Percentiles rank a stretch among this genome's conserved stretches.
These are phyloP conservation scores for Noctua pronuba DNA, from an alignment of 2,888 invertebrate genomes.

Conservation along the genomic window DNA sequence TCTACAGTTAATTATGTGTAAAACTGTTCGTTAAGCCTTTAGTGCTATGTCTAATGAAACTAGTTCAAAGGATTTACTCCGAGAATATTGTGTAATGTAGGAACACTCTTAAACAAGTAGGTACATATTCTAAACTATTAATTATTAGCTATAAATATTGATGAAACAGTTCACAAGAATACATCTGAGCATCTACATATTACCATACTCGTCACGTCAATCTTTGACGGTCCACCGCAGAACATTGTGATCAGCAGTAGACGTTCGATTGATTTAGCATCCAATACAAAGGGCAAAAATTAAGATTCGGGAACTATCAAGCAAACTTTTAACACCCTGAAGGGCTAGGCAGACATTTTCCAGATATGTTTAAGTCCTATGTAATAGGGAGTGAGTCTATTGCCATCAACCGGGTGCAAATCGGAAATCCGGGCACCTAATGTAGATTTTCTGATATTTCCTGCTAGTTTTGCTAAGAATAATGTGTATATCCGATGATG, in stretches of 20 bases:
- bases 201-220: not conserved
- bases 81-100: not conserved
- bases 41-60: constrained; percentile 15
- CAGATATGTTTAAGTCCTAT: no score
- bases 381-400: not conserved
- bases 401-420: not conserved
- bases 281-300: not conserved
- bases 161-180: not conserved
- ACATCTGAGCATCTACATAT: not conserved
- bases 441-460: not conserved
- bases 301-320: not conserved
- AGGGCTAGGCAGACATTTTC: no score
- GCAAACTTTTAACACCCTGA: not conserved
- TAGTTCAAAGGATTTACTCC: constrained; percentile 1
- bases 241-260: not conserved
- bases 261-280: not conserved
- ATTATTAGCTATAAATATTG: not conserved
- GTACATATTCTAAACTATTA: not conserved
- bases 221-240: not conserved
- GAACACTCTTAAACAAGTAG: not conserved
- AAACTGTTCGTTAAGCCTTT: constrained; percentile 29
- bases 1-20: constrained; percentile 29
- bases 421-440: not conserved
- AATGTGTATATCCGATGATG: not conserved
- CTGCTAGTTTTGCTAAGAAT: not conserved